A percentile compares a stretch with the other conserved stretches of the same genome.
Conservation (phyloP, 2,113 vertebrate species). For the Coptodon bakossiorum region DNA sequence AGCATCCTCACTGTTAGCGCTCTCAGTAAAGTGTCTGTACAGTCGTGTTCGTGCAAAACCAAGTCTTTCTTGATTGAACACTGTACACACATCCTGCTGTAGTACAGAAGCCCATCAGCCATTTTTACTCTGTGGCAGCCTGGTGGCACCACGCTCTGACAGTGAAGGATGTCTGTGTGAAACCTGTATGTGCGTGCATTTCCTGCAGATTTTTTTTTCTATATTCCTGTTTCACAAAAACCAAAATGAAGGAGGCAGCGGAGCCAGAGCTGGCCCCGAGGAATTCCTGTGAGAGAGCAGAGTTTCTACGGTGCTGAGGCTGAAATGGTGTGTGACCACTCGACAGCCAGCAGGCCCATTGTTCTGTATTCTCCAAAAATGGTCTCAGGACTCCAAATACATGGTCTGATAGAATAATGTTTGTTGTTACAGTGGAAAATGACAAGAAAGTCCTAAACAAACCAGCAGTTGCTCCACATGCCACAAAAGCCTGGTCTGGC, state of each 20-base stretch:
- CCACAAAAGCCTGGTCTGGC: conserved; percentile 32
- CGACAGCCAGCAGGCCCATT: conserved; percentile 6
- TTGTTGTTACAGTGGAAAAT: conserved; percentile 24
- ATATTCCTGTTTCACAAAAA: not conserved
- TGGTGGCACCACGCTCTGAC: conserved; percentile 17
- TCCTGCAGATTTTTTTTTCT: not conserved
- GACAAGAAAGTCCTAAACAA: conserved; percentile 28
- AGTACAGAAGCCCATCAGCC: not conserved
- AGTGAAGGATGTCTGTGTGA: conserved; percentile 34
- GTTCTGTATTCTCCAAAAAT: not conserved
- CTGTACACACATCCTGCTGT: not conserved
- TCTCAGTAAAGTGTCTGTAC: not conserved
- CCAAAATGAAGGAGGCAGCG: not conserved
- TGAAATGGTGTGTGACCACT: conserved; percentile 29
- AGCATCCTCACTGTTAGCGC: not conserved
- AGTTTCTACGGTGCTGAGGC: not conserved
- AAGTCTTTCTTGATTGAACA: not conserved
- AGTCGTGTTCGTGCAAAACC: not conserved
- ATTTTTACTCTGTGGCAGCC: conserved; percentile 29
- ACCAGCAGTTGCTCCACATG: conserved; percentile 38
- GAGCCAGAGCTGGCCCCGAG: conserved; percentile 3
- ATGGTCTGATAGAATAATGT: conserved; percentile 1
- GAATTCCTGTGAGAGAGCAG: not conserved
- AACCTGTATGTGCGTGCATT: not conserved
- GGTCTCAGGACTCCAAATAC: not conserved